phyloP scores from a whole-genome alignment of 2,113 vertebrate genomes.

The Agelaius phoeniceus region DNA sequence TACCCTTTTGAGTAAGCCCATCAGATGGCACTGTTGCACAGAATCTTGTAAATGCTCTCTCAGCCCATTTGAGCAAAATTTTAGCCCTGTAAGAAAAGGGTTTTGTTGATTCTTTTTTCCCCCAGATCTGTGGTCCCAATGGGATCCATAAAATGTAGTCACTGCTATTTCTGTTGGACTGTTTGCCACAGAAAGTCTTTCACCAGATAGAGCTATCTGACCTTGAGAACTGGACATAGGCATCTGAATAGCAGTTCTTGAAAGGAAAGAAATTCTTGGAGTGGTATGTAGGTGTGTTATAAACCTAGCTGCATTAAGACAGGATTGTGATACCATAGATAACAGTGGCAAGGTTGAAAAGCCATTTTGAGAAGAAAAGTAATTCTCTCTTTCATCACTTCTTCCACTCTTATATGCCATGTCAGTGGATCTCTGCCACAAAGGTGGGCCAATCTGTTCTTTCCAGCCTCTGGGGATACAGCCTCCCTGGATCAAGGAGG shows the following conservation, averaged over 20 bases:
- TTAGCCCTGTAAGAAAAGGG: background rate
- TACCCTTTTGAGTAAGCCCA: slow-evolving; percentile 38
- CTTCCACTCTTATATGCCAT: background rate
- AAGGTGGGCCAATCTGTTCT: background rate
- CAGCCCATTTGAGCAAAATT: background rate
- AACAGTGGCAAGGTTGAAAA: background rate
- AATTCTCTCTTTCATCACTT: background rate
- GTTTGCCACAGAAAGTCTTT: background rate
- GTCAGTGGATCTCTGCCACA: background rate
- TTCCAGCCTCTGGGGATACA: background rate
- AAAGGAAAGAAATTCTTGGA: background rate
- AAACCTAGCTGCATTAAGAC: background rate
- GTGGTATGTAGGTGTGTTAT: background rate
- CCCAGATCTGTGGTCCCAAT: background rate
- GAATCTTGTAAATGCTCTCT: background rate
- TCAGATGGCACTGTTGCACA: slow-evolving; percentile 62
- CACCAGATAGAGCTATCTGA: background rate
- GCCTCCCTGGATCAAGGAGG: background rate
- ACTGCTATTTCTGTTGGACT: background rate
- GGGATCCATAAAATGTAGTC: background rate
- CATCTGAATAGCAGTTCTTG: background rate
- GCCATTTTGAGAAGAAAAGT: background rate
- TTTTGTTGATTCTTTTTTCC: background rate
- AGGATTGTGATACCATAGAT: too few species aligned
- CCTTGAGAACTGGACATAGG: background rate